Percentiles rank a stretch among this genome's conserved stretches.
phyloP scores from a whole-genome alignment of 2,113 vertebrate species.

The Vulpes lagopus region DNA sequence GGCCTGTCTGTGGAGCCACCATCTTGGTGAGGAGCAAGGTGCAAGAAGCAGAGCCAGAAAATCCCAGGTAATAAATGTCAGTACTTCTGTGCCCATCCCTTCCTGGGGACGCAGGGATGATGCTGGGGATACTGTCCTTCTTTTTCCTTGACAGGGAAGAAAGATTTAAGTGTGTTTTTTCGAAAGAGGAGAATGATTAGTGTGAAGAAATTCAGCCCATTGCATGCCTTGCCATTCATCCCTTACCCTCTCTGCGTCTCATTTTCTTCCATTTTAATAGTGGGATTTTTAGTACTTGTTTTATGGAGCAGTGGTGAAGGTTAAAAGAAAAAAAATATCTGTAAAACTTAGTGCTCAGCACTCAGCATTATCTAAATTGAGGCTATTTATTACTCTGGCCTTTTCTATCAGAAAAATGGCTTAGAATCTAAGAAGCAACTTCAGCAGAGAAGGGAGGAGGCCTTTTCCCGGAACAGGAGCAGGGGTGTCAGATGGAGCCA shows the following conservation, averaged over 20 bases:
- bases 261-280: neutral
- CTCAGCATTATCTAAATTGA: neutral
- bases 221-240: neutral
- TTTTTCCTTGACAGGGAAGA: neutral
- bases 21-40: neutral
- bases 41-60: neutral
- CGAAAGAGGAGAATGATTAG: neutral
- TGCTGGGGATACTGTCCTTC: neutral
- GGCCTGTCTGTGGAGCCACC: neutral
- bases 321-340: neutral
- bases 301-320: neutral
- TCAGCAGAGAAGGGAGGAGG: neutral
- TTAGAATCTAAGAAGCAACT: slow-evolving; percentile 29
- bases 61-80: neutral
- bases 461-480: neutral
- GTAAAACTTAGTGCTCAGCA: neutral
- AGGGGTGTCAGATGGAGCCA: neutral
- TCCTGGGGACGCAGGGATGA: neutral
- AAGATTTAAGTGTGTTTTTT: neutral
- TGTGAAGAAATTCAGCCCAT: neutral
- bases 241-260: neutral
- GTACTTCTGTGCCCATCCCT: neutral
- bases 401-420: slow-evolving; percentile 33
- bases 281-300: neutral
- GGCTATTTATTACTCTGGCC: neutral